phyloP scores from a whole-genome alignment of 2,797 vertebrate species.

The Syngnathus acus region DNA sequence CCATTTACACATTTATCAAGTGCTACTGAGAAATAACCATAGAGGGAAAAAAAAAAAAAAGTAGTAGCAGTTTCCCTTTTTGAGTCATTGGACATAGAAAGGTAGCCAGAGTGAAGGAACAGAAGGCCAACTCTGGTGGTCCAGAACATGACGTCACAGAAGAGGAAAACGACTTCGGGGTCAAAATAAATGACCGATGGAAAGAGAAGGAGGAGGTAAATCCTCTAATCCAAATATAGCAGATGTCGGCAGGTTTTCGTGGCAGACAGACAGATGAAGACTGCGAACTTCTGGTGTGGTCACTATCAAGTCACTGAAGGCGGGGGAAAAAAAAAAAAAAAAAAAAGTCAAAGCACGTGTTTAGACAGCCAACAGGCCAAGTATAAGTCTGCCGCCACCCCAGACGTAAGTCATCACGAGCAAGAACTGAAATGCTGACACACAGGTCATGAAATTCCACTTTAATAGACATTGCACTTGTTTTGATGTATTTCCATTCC shows the following conservation, averaged over 20 bases:
- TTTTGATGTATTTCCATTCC: conserved; percentile 50
- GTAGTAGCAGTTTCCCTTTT: conserved; percentile 5
- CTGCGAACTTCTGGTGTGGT: conserved; percentile 24
- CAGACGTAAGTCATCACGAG: background rate
- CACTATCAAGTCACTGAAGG: conserved; percentile 22
- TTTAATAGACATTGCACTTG: conserved; percentile 26
- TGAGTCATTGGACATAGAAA: conserved; percentile 22
- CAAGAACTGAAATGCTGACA: conserved; percentile 15
- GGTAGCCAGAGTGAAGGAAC: conserved; percentile 43
- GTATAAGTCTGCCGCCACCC: conserved; percentile 17
- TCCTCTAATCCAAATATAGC: conserved; percentile 50
- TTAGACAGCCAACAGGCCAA: conserved; percentile 6
- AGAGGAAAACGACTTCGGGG: conserved; percentile 42
- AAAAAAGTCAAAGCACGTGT: conserved; percentile 15
- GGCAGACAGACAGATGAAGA: conserved; percentile 25
- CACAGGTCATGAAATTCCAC: conserved; percentile 25
- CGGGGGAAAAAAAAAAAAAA: conserved; percentile 11
- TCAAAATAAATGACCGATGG: conserved; percentile 45
- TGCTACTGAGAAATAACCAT: conserved; percentile 31
- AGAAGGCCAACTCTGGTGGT: conserved; percentile 54
- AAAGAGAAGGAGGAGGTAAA: conserved; percentile 19
- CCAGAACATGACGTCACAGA: conserved; percentile 37
- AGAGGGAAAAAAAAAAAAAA: background rate
- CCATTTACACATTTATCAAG: conserved; percentile 22
- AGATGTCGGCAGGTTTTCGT: conserved; percentile 25